Conservation (phyloP, 2,113 vertebrate species). For the Limanda limanda region DNA sequence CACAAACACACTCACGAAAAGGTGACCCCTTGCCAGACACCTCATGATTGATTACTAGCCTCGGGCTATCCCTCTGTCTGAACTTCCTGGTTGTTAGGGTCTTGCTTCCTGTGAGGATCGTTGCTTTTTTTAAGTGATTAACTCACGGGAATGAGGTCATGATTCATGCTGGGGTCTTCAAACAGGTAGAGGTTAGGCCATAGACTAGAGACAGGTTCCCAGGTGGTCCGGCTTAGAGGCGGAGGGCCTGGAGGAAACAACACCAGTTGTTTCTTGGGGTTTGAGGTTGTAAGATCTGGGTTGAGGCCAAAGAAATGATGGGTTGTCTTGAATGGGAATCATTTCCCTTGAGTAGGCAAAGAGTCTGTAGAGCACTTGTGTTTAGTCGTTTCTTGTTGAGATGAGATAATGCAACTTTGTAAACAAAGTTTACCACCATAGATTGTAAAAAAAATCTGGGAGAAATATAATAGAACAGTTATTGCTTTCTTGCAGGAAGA, state of each 20-base stretch:
- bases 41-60: constrained; percentile 75
- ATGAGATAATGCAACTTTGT: too few species aligned
- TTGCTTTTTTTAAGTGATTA: constrained; percentile 67
- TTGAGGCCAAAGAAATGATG: constrained; percentile 2
- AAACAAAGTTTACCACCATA: not conserved
- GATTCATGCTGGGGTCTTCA: constrained; percentile 55
- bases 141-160: constrained; percentile 62
- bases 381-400: constrained; percentile 2
- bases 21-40: constrained; percentile 53
- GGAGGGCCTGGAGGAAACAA: constrained; percentile 9
- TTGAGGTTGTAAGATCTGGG: constrained; percentile 30
- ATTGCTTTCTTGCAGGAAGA: not conserved
- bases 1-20: constrained; percentile 34
- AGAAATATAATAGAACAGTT: not conserved
- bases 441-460: not conserved
- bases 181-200: constrained; percentile 39
- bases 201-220: constrained; percentile 45
- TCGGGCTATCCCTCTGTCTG: constrained; percentile 60
- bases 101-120: constrained; percentile 64
- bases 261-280: constrained; percentile 18
- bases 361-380: not conserved
- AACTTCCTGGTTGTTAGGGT: constrained; percentile 76
- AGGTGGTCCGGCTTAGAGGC: constrained; percentile 49
- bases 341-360: not conserved
- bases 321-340: not conserved